phyloP scores from a whole-genome alignment of 2,797 vertebrate genomes.

The Tangara arthus region DNA sequence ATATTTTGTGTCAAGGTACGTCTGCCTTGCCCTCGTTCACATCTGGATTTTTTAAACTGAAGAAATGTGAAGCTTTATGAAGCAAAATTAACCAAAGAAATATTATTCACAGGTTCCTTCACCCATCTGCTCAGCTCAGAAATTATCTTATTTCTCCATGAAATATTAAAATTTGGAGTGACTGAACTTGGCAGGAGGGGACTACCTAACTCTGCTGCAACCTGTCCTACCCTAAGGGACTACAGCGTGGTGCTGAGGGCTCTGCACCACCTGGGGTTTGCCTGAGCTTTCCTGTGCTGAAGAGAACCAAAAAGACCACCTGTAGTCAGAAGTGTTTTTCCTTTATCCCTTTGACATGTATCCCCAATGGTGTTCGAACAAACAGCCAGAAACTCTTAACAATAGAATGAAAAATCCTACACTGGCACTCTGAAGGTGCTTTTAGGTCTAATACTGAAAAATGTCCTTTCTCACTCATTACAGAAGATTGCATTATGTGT shows the following conservation, averaged over 20 bases:
- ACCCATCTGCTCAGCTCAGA: not conserved
- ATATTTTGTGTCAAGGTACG: not conserved
- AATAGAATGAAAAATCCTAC: not conserved
- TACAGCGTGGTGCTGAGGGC: not conserved
- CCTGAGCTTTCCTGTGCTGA: not conserved
- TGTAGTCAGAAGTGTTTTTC: not conserved
- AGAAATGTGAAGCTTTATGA: not conserved
- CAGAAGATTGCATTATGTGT: not conserved
- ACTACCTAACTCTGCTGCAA: not conserved
- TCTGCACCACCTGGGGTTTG: not conserved
- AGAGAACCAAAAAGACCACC: not conserved
- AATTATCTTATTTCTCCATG: not conserved
- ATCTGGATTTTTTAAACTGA: not conserved
- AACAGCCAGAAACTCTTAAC: not conserved
- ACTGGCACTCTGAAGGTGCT: fast-evolving
- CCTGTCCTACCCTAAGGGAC: not conserved
- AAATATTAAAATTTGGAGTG: not conserved
- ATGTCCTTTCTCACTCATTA: fast-evolving
- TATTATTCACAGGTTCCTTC: not conserved
- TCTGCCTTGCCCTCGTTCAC: not conserved
- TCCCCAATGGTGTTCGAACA: not conserved
- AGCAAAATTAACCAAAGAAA: not conserved
- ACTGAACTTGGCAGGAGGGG: not conserved
- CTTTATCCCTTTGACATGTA: not conserved
- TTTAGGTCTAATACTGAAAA: not conserved